Evolutionary conservation across 1,140 invertebrate species (phyloP).

Genomic region (Protaetia brevitarsis): DNA sequence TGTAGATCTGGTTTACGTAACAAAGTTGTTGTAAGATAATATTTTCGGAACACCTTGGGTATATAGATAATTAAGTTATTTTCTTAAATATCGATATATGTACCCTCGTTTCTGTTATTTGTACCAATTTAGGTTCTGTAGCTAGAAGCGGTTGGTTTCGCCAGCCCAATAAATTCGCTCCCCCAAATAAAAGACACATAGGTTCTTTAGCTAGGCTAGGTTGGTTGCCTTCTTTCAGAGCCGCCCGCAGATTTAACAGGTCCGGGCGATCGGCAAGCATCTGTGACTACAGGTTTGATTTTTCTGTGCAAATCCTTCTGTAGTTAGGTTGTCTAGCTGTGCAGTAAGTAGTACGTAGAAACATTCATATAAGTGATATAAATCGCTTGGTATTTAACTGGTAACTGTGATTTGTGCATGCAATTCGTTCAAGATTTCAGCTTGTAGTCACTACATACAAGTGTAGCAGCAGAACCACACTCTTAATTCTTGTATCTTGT

Average conservation of each 20-base stretch:
- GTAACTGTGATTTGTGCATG: no score
- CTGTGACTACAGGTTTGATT: conserved; percentile 36
- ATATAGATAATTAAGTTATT: no score
- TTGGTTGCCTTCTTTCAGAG: conserved; percentile 70
- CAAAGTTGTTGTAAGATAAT: no score
- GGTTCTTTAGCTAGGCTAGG: conserved; percentile 73
- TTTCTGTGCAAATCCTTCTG: not conserved
- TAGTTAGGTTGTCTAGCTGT: conserved; percentile 6
- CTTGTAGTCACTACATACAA: no score
- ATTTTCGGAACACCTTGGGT: no score
- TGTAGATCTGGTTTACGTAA: no score
- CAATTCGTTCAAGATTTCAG: no score
- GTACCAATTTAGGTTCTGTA: conserved; percentile 52
- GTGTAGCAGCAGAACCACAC: no score
- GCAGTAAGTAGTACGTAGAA: not conserved
- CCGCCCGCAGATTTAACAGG: conserved; percentile 66
- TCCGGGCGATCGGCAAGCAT: conserved; percentile 59
- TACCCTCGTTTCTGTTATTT: no score
- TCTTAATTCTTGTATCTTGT: no score
- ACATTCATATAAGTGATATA: not conserved
- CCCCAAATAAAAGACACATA: conserved; percentile 68
- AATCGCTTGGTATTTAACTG: no score
- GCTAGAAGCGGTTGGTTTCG: conserved; percentile 52
- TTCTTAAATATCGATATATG: no score
- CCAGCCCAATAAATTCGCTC: conserved; percentile 29